These are phyloP conservation scores for Penaeus chinensis DNA, from an alignment of 1,140 invertebrate species.

Conservation along the genomic window DNA sequence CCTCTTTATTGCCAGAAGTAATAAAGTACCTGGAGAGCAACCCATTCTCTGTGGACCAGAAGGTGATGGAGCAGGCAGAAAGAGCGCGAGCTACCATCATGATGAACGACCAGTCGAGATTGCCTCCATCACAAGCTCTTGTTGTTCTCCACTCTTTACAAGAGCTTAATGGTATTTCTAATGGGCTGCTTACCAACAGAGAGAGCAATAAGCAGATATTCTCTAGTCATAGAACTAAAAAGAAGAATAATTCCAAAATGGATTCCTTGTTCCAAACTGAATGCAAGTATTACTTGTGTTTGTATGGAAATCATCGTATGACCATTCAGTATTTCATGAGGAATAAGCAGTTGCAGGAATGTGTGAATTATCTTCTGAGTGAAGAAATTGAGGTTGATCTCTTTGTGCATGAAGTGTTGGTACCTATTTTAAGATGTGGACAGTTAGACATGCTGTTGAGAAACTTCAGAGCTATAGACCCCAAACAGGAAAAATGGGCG, in stretches of 20 bases:
- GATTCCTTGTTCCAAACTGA: slow-evolving; percentile 42
- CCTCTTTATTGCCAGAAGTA: slow-evolving; percentile 48
- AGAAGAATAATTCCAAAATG: slow-evolving; percentile 25
- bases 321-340: slow-evolving; percentile 52
- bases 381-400: slow-evolving; percentile 28
- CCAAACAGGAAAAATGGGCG: slow-evolving; percentile 47
- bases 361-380: slow-evolving; percentile 43
- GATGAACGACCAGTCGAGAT: slow-evolving; percentile 38
- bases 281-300: slow-evolving; percentile 49
- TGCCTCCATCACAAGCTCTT: slow-evolving; percentile 46
- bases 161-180: slow-evolving; percentile 44
- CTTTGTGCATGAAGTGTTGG: slow-evolving; percentile 34
- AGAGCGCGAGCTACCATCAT: slow-evolving; percentile 32
- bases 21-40: slow-evolving; percentile 52
- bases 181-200: slow-evolving; percentile 26
- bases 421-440: slow-evolving; percentile 45
- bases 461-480: slow-evolving; percentile 21
- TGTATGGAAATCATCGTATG: slow-evolving; percentile 54
- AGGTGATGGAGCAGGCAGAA: slow-evolving; percentile 49
- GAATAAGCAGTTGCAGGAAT: slow-evolving; percentile 43
- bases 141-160: slow-evolving; percentile 43
- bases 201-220: not conserved
- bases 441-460: slow-evolving; percentile 34
- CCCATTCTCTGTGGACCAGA: slow-evolving; percentile 32
- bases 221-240: slow-evolving; percentile 9